A percentile compares a stretch with the other conserved stretches of the same genome.
Conservation (phyloP, 2,113 vertebrate species). For the Pogona vitticeps region DNA sequence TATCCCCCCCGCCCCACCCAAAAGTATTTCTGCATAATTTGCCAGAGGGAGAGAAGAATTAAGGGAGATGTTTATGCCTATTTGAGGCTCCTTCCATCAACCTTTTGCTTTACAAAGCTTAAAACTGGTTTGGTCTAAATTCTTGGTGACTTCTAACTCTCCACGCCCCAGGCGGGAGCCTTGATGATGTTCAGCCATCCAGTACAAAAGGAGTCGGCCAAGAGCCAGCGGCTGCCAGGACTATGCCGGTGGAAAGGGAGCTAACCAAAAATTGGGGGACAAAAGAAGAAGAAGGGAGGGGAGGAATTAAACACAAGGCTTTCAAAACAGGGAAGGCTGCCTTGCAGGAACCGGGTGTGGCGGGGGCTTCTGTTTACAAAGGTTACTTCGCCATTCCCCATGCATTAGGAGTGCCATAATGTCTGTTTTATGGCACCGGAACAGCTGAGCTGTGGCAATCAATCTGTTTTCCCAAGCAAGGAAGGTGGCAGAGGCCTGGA, state of each 20-base stretch:
- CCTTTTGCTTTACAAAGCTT: not conserved
- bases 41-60: not conserved
- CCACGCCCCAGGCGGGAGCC: not conserved
- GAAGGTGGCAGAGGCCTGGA: not conserved
- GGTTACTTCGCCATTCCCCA: not conserved
- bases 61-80: not conserved
- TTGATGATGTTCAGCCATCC: not conserved
- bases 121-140: slow-evolving; percentile 6
- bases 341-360: no score
- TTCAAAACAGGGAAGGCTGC: no score
- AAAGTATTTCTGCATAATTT: not conserved
- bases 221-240: not conserved
- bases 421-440: not conserved
- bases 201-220: not conserved
- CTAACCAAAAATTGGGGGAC: not conserved
- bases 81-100: not conserved
- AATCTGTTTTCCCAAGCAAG: not conserved
- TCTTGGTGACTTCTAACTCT: not conserved
- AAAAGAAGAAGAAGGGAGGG: not conserved
- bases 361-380: not conserved
- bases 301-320: no score
- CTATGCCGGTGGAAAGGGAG: not conserved
- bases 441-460: not conserved
- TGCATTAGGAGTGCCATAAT: not conserved
- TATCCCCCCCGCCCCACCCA: not conserved